Percentiles rank a stretch among this genome's conserved stretches.
Evolutionary conservation across 2,888 invertebrate genomes (phyloP).

Genomic region (Megalurothrips usitatus): DNA sequence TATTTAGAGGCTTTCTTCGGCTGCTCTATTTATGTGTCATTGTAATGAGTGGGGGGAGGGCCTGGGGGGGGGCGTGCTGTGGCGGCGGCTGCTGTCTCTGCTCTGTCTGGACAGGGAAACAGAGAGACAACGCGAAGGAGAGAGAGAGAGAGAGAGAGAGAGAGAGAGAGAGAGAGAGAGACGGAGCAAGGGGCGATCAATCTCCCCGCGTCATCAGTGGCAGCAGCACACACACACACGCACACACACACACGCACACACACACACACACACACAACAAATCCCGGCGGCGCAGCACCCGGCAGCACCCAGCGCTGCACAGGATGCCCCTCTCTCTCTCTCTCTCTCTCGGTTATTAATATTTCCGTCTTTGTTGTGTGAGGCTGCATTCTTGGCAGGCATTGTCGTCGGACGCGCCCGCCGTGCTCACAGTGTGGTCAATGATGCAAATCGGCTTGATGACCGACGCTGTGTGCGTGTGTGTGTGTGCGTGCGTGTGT

Average conservation of each 20-base stretch:
- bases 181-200: background rate
- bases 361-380: constrained; percentile 15
- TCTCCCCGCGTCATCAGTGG: constrained; percentile 21
- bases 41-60: background rate
- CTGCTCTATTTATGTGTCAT: constrained; percentile 23
- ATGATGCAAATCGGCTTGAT: too few species aligned
- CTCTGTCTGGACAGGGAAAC: background rate
- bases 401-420: constrained; percentile 1
- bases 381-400: constrained; percentile 12
- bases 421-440: background rate
- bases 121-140: background rate
- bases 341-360: background rate
- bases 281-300: background rate
- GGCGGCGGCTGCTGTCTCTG: background rate
- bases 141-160: background rate
- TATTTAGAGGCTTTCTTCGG: constrained; percentile 24
- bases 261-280: background rate
- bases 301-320: background rate
- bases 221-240: background rate
- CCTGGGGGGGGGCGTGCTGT: background rate
- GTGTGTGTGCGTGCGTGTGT: too few species aligned
- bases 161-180: constrained; percentile 2
- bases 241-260: constrained; percentile 5
- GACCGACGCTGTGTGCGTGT: too few species aligned
- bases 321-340: background rate